phyloP scores from a whole-genome alignment of 1,140 invertebrate genomes.

The Venturia canescens region DNA sequence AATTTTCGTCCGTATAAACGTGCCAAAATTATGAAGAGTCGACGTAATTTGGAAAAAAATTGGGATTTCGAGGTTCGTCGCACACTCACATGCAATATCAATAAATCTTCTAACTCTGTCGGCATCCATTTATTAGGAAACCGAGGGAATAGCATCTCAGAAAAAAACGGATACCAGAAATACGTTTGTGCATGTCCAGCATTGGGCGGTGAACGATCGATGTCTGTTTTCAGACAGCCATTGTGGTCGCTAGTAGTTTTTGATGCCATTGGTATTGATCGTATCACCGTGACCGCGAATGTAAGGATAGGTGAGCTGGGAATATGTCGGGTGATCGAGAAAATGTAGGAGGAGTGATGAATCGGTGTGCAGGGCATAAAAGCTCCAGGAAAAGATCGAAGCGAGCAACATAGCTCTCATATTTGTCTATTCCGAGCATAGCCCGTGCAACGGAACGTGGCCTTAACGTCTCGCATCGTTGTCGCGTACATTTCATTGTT shows the following conservation, averaged over 20 bases:
- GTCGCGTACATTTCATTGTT: not conserved
- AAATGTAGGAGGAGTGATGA: not conserved
- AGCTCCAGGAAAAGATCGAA: not conserved
- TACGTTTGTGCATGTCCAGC: conserved; percentile 37
- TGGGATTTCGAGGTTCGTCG: too few relatives aligned
- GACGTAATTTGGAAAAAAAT: too few relatives aligned
- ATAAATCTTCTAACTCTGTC: not conserved
- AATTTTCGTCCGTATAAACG: too few relatives aligned
- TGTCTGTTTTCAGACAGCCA: conserved; percentile 60
- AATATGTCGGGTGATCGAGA: not conserved
- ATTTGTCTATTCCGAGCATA: not conserved
- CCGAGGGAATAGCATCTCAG: not conserved
- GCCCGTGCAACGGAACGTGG: too few relatives aligned
- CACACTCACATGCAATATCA: too few relatives aligned
- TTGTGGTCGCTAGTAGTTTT: conserved; percentile 61
- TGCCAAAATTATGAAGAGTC: too few relatives aligned
- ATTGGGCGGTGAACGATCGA: conserved; percentile 60
- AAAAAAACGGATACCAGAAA: not conserved
- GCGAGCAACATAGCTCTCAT: not conserved
- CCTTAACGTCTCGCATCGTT: conserved; percentile 10
- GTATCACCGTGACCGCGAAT: conserved; percentile 50
- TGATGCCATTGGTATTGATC: conserved; percentile 69
- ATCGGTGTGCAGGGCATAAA: too few relatives aligned
- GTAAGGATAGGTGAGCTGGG: conserved; percentile 36
- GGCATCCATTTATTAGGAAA: not conserved